Evolutionary conservation across 2,113 vertebrate genomes (phyloP).

Genomic region (Chitala chitala): DNA sequence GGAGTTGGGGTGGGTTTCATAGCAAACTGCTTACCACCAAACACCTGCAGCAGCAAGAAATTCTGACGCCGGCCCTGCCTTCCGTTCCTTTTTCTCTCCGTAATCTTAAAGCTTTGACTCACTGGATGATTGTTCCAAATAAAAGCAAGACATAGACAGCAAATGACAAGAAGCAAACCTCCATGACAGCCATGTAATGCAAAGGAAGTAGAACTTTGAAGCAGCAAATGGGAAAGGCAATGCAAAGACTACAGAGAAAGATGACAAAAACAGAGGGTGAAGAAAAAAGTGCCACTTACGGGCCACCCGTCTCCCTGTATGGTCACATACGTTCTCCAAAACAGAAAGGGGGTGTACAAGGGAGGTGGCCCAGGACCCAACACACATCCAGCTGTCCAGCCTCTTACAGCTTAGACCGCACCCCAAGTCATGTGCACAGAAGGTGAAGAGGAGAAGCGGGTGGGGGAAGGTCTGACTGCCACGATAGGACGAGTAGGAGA

Average conservation of each 20-base stretch:
- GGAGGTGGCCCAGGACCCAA: slow-evolving; percentile 38
- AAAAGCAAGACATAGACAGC: background rate
- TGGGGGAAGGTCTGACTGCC: background rate
- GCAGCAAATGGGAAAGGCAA: background rate
- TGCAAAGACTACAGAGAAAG: background rate
- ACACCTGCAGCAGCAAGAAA: background rate
- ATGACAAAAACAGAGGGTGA: background rate
- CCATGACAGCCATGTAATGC: slow-evolving; percentile 25
- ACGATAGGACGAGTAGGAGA: background rate
- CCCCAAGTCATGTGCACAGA: background rate
- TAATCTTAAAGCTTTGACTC: background rate
- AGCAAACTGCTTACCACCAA: slow-evolving; percentile 11
- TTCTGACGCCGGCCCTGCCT: background rate
- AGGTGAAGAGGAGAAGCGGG: background rate
- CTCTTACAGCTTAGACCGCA: slow-evolving; percentile 71
- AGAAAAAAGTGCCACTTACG: slow-evolving; percentile 70
- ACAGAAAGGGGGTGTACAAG: background rate
- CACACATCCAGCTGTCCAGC: slow-evolving; percentile 46
- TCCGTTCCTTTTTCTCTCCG: background rate
- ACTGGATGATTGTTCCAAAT: background rate
- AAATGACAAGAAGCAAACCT: slow-evolving; percentile 4
- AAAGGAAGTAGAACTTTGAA: background rate
- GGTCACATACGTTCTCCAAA: background rate
- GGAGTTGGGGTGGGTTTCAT: slow-evolving; percentile 20
- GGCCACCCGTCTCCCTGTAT: slow-evolving; percentile 47